Conservation (phyloP, 2,113 vertebrate species). For the Gallinago undulata region DNA sequence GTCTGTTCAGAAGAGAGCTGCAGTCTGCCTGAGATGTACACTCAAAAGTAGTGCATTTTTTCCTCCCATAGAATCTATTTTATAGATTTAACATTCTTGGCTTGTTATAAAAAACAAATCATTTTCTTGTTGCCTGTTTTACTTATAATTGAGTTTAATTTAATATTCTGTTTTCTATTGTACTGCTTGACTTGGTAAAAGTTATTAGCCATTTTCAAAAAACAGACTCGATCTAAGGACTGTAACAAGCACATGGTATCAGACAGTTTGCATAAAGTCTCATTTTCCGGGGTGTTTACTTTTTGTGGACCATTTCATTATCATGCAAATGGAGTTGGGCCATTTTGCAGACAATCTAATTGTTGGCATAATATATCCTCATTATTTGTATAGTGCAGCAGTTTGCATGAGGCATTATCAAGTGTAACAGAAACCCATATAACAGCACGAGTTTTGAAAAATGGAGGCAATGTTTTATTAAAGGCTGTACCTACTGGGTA, state of each 20-base stretch:
- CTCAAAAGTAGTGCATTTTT: background rate
- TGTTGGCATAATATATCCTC: constrained; percentile 9
- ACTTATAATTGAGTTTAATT: background rate
- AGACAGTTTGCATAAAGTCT: background rate
- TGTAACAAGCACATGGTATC: background rate
- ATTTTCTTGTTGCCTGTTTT: background rate
- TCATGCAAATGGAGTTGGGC: constrained; percentile 7
- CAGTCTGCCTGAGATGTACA: background rate
- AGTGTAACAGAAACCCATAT: background rate
- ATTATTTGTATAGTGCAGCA: background rate
- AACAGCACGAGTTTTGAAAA: constrained; percentile 9
- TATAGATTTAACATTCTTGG: background rate
- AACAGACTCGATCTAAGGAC: background rate
- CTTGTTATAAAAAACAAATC: background rate
- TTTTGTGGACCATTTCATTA: constrained; percentile 34
- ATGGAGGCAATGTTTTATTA: background rate
- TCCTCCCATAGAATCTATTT: background rate
- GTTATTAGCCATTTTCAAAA: background rate
- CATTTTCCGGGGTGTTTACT: constrained; percentile 31
- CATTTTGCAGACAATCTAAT: constrained; percentile 36
- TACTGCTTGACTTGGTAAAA: background rate
- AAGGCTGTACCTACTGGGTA: background rate
- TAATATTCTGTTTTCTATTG: background rate
- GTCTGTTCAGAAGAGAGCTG: background rate
- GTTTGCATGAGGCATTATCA: background rate